Conservation (phyloP, 2,113 vertebrate species). For the Aegithalos caudatus region DNA sequence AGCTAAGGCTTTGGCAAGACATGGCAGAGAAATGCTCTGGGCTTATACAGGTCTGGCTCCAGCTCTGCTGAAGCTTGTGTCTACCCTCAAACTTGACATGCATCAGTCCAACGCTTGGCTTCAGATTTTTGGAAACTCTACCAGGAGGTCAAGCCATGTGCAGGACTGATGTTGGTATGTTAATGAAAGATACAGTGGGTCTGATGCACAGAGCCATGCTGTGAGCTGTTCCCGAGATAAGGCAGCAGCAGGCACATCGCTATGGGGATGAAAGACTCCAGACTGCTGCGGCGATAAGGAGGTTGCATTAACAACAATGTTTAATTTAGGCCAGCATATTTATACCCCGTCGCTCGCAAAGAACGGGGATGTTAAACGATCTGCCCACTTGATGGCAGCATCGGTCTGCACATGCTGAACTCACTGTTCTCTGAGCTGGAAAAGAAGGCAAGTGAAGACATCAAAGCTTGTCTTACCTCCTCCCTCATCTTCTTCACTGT, state of each 20-base stretch:
- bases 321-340: neutral
- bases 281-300: neutral
- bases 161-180: fast-evolving
- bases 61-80: neutral
- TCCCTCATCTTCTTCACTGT: conserved; percentile 96
- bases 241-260: neutral
- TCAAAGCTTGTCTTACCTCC: conserved; percentile 80
- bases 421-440: neutral
- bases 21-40: neutral
- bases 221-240: neutral
- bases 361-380: neutral
- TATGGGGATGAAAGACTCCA: neutral
- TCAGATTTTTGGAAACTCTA: neutral
- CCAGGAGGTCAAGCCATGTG: neutral
- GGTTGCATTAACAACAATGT: neutral
- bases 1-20: neutral
- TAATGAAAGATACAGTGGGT: neutral
- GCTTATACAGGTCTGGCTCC: neutral
- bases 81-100: fast-evolving
- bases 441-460: conserved; percentile 24
- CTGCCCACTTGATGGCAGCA: conserved; percentile 54
- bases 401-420: neutral
- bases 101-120: neutral
- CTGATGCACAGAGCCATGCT: neutral
- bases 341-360: neutral